Percentiles rank a stretch among this genome's conserved stretches.
Conservation (phyloP, 2,888 invertebrate genomes). For the Sinodicranocentrus sp. region DNA sequence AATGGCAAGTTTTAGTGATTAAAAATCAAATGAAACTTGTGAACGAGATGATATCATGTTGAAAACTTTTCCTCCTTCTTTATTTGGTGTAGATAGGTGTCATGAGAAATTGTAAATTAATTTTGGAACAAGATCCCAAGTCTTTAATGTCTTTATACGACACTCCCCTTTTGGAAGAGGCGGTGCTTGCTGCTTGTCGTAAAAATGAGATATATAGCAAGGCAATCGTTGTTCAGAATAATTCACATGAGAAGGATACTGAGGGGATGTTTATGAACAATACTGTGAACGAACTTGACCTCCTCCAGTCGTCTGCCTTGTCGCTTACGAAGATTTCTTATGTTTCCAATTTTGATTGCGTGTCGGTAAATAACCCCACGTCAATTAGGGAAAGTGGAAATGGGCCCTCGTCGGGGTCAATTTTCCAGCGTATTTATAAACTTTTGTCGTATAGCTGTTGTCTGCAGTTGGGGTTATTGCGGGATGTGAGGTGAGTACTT, state of each 20-base stretch:
- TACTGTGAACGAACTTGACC: too few relatives aligned
- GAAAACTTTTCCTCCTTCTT: not conserved
- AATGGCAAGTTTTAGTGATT: not conserved
- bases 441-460: too few relatives aligned
- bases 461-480: too few relatives aligned
- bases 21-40: not conserved
- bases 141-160: not conserved
- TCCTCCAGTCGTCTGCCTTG: too few relatives aligned
- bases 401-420: too few relatives aligned
- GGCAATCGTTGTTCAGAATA: not conserved
- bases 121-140: not conserved
- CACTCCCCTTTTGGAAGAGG: not conserved
- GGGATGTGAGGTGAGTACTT: too few relatives aligned
- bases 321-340: too few relatives aligned
- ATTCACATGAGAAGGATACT: not conserved
- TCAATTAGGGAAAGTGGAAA: too few relatives aligned
- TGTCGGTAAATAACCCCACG: too few relatives aligned
- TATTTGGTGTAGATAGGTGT: not conserved
- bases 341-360: too few relatives aligned
- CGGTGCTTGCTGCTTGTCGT: not conserved
- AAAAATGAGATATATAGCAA: not conserved
- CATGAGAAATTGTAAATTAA: conserved; percentile 8
- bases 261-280: too few relatives aligned
- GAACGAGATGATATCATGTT: not conserved
- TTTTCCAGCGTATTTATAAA: too few relatives aligned